A percentile compares a stretch with the other conserved stretches of the same genome.
Evolutionary conservation across 2,113 vertebrate species (phyloP).

Genomic region (Bungarus multicinctus): DNA sequence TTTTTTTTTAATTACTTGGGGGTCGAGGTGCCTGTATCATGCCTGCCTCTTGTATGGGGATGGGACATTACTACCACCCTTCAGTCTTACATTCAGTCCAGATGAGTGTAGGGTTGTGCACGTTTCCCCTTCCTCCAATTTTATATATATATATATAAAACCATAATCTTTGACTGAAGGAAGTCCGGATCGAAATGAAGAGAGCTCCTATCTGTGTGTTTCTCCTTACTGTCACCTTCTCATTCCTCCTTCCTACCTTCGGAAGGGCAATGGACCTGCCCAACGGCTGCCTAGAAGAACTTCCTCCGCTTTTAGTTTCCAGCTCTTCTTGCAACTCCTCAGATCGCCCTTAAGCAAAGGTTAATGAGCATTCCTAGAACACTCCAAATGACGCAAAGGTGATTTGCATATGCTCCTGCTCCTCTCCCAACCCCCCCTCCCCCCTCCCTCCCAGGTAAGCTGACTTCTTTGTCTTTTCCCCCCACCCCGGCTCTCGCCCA

Average conservation of each 20-base stretch:
- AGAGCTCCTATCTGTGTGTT: neutral
- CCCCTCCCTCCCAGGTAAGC: constrained; percentile 11
- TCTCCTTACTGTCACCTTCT: neutral
- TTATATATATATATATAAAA: neutral
- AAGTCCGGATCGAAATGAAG: neutral
- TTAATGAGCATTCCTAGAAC: neutral
- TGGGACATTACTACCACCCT: neutral
- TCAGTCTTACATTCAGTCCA: neutral
- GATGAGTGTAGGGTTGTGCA: neutral
- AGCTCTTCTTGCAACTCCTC: neutral
- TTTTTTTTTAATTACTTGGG: too few species aligned
- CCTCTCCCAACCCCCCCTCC: neutral
- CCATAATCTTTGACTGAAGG: neutral
- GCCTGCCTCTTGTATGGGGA: neutral
- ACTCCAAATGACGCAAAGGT: neutral
- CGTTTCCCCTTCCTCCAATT: neutral
- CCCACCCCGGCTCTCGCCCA: too few species aligned
- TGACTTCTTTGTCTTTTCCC: neutral
- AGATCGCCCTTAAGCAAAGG: constrained; percentile 4
- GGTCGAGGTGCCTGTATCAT: neutral
- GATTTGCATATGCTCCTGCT: neutral
- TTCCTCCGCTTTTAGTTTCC: neutral
- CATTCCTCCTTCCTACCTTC: neutral
- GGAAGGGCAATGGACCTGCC: constrained; percentile 10
- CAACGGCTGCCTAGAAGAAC: constrained; percentile 23